A percentile compares a stretch with the other conserved stretches of the same genome.
phyloP scores from a whole-genome alignment of 2,888 invertebrate species.

The Mycogona germanica region DNA sequence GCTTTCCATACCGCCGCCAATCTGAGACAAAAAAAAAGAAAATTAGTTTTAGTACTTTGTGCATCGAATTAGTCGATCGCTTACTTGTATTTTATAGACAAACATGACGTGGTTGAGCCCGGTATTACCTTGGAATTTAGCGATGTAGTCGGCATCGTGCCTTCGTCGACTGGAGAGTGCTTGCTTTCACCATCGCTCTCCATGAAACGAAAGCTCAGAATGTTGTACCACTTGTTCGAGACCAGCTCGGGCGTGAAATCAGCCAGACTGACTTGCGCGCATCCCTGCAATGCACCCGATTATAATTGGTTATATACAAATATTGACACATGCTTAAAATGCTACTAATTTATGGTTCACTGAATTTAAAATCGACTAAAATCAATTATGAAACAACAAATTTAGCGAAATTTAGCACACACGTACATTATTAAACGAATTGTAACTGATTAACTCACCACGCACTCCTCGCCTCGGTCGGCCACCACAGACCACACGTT shows the following conservation, averaged over 20 bases:
- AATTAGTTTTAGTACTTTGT: too few relatives aligned
- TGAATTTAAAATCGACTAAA: neutral
- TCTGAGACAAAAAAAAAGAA: too few relatives aligned
- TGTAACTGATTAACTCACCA: slow-evolving; percentile 28
- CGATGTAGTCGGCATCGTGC: too few relatives aligned
- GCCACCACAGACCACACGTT: slow-evolving; percentile 62
- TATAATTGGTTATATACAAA: too few relatives aligned
- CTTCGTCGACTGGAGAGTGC: neutral
- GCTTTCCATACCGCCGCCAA: too few relatives aligned
- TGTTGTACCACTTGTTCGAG: slow-evolving; percentile 88
- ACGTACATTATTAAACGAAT: neutral
- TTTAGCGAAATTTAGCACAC: neutral
- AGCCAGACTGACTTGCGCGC: slow-evolving; percentile 88
- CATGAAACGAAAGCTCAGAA: slow-evolving; percentile 69
- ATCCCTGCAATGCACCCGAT: slow-evolving; percentile 79
- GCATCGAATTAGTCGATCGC: too few relatives aligned
- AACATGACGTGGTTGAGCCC: too few relatives aligned
- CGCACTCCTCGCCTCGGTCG: slow-evolving; percentile 30
- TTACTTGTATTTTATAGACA: too few relatives aligned
- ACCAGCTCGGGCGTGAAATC: slow-evolving; percentile 77
- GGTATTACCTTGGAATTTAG: slow-evolving; percentile 4
- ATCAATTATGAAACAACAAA: slow-evolving; percentile 1
- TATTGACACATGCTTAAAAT: neutral
- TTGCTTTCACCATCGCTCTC: slow-evolving; percentile 37
- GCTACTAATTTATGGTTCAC: neutral